Percentiles rank a stretch among this genome's conserved stretches.
Evolutionary conservation across 2,797 vertebrate species (phyloP).

Genomic region (Enoplosus armatus): DNA sequence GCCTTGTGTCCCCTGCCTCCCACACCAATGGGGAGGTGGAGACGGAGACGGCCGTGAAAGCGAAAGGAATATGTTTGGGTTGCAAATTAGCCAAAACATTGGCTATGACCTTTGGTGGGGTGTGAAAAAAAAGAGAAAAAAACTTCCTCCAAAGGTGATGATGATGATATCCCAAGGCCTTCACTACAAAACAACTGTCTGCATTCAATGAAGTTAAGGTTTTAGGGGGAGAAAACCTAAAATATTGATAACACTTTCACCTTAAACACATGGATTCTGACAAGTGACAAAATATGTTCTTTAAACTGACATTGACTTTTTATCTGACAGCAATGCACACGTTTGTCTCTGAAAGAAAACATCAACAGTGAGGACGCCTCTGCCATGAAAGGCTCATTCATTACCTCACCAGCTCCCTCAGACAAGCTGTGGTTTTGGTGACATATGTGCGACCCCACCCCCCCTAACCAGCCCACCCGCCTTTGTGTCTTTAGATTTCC

Average conservation of each 20-base stretch:
- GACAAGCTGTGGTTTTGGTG: conserved; percentile 72
- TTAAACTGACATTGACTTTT: background rate
- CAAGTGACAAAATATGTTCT: background rate
- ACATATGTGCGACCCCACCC: conserved; percentile 73
- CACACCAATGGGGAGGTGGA: conserved; percentile 67
- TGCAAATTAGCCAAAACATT: conserved; percentile 84
- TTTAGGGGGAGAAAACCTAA: background rate
- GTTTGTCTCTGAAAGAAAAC: conserved; percentile 41
- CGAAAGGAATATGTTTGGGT: conserved; percentile 78
- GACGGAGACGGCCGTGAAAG: conserved; percentile 67
- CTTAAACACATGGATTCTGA: background rate
- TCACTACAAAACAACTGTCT: background rate
- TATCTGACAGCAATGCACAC: conserved; percentile 37
- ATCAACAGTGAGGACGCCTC: conserved; percentile 27
- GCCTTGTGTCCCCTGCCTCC: conserved; percentile 70
- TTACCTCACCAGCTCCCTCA: conserved; percentile 57
- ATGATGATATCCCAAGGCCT: conserved; percentile 20
- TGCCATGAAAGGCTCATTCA: conserved; percentile 67
- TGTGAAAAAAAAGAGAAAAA: conserved; percentile 68
- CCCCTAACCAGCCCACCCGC: conserved; percentile 19
- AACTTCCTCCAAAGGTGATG: conserved; percentile 44
- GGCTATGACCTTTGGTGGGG: conserved; percentile 60
- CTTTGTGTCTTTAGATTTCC: conserved; percentile 76
- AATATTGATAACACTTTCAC: background rate
- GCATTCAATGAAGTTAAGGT: background rate